Evolutionary conservation across 2,888 invertebrate genomes (phyloP), one percentile per base, ranked within the genome.

Genomic region (Agriopis marginaria): DNA sequence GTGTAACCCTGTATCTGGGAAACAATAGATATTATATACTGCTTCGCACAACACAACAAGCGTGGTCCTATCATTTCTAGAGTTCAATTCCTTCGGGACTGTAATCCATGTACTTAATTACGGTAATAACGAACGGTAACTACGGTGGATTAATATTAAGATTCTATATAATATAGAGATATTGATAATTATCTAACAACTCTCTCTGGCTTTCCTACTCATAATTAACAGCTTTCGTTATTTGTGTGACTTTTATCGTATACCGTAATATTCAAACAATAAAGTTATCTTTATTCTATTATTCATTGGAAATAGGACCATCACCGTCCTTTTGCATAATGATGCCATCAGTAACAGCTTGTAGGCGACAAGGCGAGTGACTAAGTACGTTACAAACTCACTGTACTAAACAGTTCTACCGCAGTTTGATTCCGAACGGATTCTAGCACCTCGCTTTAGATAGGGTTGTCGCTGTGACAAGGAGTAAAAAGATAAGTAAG

Each of bases 371-470:
- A 67, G 74, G 63, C 75, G 76, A 56, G 45, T 32, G 59, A 75
- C 82, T 85, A 84, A 86, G 84, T 85, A 84, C 82, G 81, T 86
- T 86, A 85, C 79, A 77, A 86, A 85, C 85, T 86, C 73, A 75
- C 70, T 63, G 70, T 64, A 72, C 74, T 70, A 78, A 83, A 82
- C 82, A 82, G 85, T 85, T 85, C 79, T 77, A 80, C 83, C 83
- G 79, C 85, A 86, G 83, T 85, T 86, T 88, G 86, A 88, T 88
- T 88, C 75, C 79, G 74, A 83, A 80, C 82, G 80, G 85, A 84
- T 84, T 81, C 79, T 75, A 68, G 79, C 80, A 85, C 79, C 84
- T 86, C 80, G 78, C 81, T 82, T 80, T 77, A 73, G 74, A 64
- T 75, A 78, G 76, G 78, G 79, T 78, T 82, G 81, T 79, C 79